These are phyloP conservation scores for Atethmia centrago DNA, from an alignment of 2,888 invertebrate species.

Conservation along the genomic window DNA sequence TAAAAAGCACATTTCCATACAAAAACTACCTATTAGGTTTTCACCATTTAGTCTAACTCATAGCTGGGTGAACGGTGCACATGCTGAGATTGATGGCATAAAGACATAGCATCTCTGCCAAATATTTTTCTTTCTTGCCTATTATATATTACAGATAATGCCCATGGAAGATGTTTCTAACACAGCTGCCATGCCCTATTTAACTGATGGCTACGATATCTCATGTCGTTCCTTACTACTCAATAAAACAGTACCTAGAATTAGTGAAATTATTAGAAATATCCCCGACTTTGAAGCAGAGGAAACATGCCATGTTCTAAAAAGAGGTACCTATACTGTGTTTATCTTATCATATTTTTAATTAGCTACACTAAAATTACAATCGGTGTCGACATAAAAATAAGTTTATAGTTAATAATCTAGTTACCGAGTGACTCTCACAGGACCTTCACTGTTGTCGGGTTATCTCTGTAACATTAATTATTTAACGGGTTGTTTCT, in stretches of 20 bases:
- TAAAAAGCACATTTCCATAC: no score
- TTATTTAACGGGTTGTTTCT: no score
- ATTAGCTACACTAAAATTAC: no score
- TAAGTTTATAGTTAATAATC: no score
- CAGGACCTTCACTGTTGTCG: no score
- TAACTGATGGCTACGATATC: conserved; percentile 73
- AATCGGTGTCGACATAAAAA: no score
- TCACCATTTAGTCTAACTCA: neutral
- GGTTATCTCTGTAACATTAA: no score
- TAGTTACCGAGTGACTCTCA: no score
- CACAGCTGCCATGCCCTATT: conserved; percentile 23
- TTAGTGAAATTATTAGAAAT: conserved; percentile 84
- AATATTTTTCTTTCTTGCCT: neutral
- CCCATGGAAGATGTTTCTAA: neutral
- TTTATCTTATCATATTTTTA: no score
- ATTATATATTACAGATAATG: conserved; percentile 35
- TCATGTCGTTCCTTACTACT: conserved; percentile 86
- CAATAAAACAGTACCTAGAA: conserved; percentile 80
- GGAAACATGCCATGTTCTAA: conserved; percentile 63
- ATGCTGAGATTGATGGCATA: neutral
- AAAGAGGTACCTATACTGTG: conserved; percentile 33
- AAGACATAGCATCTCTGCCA: neutral
- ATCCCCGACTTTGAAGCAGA: conserved; percentile 87
- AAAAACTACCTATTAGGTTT: no score
- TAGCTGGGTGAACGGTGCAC: neutral